A percentile compares a stretch with the other conserved stretches of the same genome.
Conservation (phyloP, 2,113 vertebrate genomes). For the Octodon degus region DNA sequence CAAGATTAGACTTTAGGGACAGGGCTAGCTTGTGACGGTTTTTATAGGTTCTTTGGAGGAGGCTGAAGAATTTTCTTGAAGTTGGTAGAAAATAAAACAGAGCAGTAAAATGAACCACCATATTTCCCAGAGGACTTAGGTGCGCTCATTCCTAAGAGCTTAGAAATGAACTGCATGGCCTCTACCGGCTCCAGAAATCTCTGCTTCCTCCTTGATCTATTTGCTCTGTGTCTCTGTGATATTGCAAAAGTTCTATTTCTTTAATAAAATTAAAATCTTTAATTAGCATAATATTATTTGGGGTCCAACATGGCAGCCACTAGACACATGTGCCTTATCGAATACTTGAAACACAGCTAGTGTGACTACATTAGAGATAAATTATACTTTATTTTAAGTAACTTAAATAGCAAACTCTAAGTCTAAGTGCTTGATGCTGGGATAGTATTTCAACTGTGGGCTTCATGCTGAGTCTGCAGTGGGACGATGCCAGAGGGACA, state of each 20-base stretch:
- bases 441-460: background rate
- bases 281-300: background rate
- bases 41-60: background rate
- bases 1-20: background rate
- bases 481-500: conserved; percentile 15
- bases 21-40: background rate
- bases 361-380: conserved; percentile 1
- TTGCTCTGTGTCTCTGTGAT: background rate
- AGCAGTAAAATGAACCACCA: background rate
- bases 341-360: conserved; percentile 9
- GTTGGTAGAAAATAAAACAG: conserved; percentile 23
- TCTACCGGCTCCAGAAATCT: background rate
- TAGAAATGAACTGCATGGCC: background rate
- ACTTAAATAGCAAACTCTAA: conserved; percentile 4
- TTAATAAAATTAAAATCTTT: background rate
- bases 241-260: background rate
- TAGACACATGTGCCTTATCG: background rate
- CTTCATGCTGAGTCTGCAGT: background rate
- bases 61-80: background rate
- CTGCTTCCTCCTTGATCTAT: background rate
- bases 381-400: background rate
- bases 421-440: background rate
- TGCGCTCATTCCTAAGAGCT: background rate
- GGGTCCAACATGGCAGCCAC: background rate
- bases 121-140: background rate